A percentile compares a stretch with the other conserved stretches of the same genome.
phyloP scores from a whole-genome alignment of 92 coral and sea anemone species.

The Desmophyllum pertusum region DNA sequence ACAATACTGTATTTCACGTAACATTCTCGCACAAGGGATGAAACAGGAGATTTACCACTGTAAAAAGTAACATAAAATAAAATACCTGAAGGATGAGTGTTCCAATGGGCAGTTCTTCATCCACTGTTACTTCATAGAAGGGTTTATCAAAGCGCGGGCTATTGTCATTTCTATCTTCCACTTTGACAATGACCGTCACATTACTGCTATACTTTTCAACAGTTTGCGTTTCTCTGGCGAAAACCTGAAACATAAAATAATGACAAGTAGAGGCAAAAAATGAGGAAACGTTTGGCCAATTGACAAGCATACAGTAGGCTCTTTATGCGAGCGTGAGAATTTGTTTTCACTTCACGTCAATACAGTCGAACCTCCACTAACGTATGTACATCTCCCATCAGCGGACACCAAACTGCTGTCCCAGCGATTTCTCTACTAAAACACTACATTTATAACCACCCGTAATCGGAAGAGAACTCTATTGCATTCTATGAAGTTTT shows the following conservation, averaged over 20 bases:
- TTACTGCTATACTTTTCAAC: conserved; percentile 44
- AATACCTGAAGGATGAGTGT: conserved; percentile 65
- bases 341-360: no score
- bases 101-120: conserved; percentile 70
- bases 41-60: not conserved
- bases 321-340: no score
- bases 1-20: no score
- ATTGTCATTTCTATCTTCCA: conserved; percentile 71
- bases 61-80: no score
- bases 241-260: conserved; percentile 27
- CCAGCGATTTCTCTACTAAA: no score
- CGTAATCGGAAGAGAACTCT: no score
- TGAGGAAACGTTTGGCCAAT: not conserved
- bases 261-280: not conserved
- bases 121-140: conserved; percentile 52
- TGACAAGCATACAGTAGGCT: not conserved
- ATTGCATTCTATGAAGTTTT: no score
- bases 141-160: conserved; percentile 48
- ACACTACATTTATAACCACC: no score
- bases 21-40: no score
- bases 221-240: conserved; percentile 49
- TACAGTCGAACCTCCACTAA: no score
- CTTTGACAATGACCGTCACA: conserved; percentile 55
- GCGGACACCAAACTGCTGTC: no score
- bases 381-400: no score